phyloP scores from a whole-genome alignment of 2,888 invertebrate genomes.

The Mellilla xanthometata region DNA sequence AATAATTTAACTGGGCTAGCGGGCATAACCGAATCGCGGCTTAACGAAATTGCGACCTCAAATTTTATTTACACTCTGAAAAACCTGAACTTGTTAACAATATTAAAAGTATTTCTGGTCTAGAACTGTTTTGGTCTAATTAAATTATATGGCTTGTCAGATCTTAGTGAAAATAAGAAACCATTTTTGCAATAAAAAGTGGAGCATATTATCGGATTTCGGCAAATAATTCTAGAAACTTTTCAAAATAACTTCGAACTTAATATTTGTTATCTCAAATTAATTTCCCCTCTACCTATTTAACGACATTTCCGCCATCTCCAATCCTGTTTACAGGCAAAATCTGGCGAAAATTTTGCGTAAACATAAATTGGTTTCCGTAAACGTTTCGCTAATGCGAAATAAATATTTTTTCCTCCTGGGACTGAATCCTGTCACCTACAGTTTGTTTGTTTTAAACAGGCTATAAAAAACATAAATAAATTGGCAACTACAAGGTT shows the following conservation, averaged over 20 bases:
- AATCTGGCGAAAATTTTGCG: not conserved
- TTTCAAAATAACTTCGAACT: too few species aligned
- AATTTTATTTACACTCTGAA: constrained; percentile 1
- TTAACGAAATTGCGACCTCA: constrained; percentile 2
- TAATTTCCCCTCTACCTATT: not conserved
- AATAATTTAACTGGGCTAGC: constrained; percentile 19
- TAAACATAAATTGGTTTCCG: constrained; percentile 6
- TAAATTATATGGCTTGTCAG: too few species aligned
- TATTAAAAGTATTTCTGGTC: too few species aligned
- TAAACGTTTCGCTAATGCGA: constrained; percentile 4
- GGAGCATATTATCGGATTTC: too few species aligned
- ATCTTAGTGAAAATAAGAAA: too few species aligned
- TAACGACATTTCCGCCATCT: not conserved
- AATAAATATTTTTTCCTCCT: constrained; percentile 7
- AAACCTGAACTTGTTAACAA: too few species aligned
- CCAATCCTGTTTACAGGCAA: not conserved
- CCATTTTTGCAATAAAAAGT: too few species aligned
- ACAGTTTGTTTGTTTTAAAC: constrained; percentile 2
- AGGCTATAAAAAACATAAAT: not conserved
- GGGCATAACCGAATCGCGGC: not conserved
- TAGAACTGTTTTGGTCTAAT: too few species aligned
- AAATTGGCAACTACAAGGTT: too few species aligned
- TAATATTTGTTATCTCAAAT: too few species aligned
- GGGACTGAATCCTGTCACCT: constrained; percentile 2
- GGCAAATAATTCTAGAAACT: too few species aligned